Evolutionary conservation across 1,140 invertebrate species (phyloP), one percentile per base, ranked within the genome.

Genomic region (Lucilia sericata): DNA sequence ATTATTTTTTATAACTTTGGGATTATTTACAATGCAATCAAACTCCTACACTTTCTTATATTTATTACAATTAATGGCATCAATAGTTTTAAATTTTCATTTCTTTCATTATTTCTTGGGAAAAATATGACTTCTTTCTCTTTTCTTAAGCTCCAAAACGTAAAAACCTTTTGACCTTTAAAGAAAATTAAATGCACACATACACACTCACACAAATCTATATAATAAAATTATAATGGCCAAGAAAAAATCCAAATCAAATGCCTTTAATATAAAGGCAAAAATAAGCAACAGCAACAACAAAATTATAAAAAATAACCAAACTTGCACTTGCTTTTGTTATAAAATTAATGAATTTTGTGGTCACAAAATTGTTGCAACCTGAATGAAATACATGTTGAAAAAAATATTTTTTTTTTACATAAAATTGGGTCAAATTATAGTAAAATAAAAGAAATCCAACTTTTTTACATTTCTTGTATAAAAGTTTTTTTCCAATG

Each of bases 301-400:
- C 25, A 42, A 42, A 2, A 8, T 42, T 42, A 42, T 42, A 42
- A 42, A 0, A 7, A 42, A 55, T n/a, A n/a, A n/a, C n/a, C n/a
- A n/a, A n/a, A n/a, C n/a, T n/a, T 70, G 65, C 65, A 70, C 65
- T 70, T 70, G 65, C n/a, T 70, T 60, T 70, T 70, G 65, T 70
- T 70, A 21, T 8, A 70, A 70, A 70, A 70, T 70, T 70, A 70
- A 70, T 70, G 19, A 70, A 70, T 70, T 70, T 70, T 70, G 65
- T 70, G 65, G 65, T 70, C n/a, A 70, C 65, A 70, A 70, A 70
- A 70, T 70, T 25, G 65, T 70, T 70, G 65, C 19, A 70, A 21
- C 65, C 65, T 70, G 21, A 70, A 70, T 5, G n/a, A 25, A 70
- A 70, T n/a, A n/a, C n/a, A n/a, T n/a, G n/a, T n/a, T n/a, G n/a